Conservation (phyloP, 1,140 invertebrate species). For the Archegozetes longisetosus region DNA sequence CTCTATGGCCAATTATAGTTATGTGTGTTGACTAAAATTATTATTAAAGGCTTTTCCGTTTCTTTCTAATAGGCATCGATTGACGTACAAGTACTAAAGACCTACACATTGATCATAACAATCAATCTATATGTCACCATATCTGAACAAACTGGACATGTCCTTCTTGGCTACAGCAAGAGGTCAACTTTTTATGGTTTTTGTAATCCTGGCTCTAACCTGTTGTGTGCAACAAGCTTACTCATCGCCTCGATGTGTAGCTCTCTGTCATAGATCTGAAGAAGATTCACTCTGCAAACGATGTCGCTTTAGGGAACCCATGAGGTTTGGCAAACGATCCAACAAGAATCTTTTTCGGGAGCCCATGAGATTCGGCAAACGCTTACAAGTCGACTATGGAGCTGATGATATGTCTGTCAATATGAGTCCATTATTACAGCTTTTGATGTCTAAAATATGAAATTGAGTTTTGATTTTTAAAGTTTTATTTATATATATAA, state of each 20-base stretch:
- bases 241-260: slow-evolving; percentile 9
- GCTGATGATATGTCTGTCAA: neutral
- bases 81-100: no score
- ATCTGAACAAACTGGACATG: no score
- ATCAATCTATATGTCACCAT: no score
- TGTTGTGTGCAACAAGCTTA: neutral
- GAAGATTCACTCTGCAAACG: slow-evolving; percentile 17
- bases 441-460: neutral
- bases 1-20: no score
- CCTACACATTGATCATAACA: no score
- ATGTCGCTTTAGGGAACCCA: slow-evolving; percentile 19
- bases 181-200: neutral
- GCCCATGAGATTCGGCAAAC: slow-evolving; percentile 20
- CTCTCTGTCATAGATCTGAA: slow-evolving; percentile 18
- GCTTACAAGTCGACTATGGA: neutral
- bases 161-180: neutral
- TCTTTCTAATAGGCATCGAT: no score
- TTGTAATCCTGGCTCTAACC: neutral
- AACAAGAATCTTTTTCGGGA: slow-evolving; percentile 13
- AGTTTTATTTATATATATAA: no score
- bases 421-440: neutral
- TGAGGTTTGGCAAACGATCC: slow-evolving; percentile 20
- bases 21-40: no score
- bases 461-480: no score
- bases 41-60: no score